Base-by-base conservation (phyloP, 2,888 invertebrate species). In the Flabesymbios commensalis region DNA sequence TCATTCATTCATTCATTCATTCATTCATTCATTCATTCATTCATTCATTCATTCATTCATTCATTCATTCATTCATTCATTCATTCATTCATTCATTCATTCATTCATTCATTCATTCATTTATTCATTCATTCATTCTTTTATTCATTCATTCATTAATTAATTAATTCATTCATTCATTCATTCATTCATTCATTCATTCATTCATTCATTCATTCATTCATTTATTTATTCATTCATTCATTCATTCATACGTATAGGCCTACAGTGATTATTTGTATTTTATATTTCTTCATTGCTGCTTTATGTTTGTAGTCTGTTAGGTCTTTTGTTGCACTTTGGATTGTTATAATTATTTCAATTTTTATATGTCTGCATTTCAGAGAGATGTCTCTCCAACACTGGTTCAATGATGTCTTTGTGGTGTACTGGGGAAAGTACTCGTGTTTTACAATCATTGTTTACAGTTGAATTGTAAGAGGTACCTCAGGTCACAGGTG, bases 21-120 rank as follows among this genome's bases (percentile, higher is more conserved):
- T n/a, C n/a, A n/a, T n/a, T n/a, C n/a, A n/a, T n/a, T n/a, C n/a
- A n/a, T n/a, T n/a, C n/a, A n/a, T n/a, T n/a, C n/a, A n/a, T n/a
- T n/a, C n/a, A n/a, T n/a, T n/a, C n/a, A n/a, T n/a, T n/a, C n/a
- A n/a, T n/a, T n/a, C n/a, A n/a, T n/a, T n/a, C n/a, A n/a, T n/a
- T n/a, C 47, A 14, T 45, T 14, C 47, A 45, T 45, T 17, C 47
- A 45, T 45, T 17, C 47, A 45, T 45, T 17, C 29, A 45, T 45
- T 17, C 47, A 45, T 45, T 17, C 47, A 45, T 45, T 17, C 47
- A 45, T 49, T 17, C 47, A 45, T 45, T 17, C 47, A 45, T 45
- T 17, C 47, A 45, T 45, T 17, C 47, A 45, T n/a, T n/a, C n/a
- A n/a, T n/a, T n/a, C n/a, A n/a, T n/a, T n/a, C n/a, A n/a, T n/a